phyloP scores from a whole-genome alignment of 2,113 vertebrate species.

The Eretmochelys imbricata region DNA sequence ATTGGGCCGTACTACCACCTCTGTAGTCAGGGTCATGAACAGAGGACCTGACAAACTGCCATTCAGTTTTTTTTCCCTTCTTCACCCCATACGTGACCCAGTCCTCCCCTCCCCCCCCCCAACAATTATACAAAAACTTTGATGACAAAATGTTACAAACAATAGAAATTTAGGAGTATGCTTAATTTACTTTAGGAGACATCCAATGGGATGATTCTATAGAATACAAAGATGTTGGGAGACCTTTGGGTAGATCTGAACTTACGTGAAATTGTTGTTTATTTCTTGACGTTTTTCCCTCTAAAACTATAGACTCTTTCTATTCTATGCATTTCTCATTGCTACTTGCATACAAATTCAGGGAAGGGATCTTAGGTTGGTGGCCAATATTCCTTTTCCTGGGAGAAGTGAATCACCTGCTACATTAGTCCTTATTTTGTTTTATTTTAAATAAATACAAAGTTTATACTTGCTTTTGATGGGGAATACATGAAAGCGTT shows the following conservation, averaged over 20 bases:
- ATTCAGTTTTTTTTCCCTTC: no score
- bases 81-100: no score
- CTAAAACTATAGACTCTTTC: neutral
- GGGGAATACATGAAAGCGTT: neutral
- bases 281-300: neutral
- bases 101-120: no score
- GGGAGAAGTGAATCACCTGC: neutral
- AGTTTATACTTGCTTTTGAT: neutral
- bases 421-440: neutral
- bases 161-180: neutral
- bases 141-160: neutral
- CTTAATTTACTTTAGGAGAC: neutral
- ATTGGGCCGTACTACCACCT: no score
- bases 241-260: neutral
- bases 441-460: neutral
- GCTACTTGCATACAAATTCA: neutral
- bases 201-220: neutral
- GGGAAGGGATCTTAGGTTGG: neutral
- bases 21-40: no score
- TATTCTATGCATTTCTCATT: neutral
- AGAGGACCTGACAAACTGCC: no score
- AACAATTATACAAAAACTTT: neutral
- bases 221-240: neutral
- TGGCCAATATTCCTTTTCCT: neutral
- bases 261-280: neutral